Conservation (phyloP, 2,113 vertebrate species). For the human region GRCh38 chr13:38872001-38872500, state of each 20-base stretch:
- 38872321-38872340: neutral
- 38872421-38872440: neutral
- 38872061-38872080: neutral
- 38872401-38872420: neutral
- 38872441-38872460: neutral
- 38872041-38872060: neutral
- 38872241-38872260: neutral
- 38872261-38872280: neutral
- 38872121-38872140: neutral
- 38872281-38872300: neutral
- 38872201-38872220: neutral
- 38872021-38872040: neutral
- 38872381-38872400: neutral
- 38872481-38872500: neutral
- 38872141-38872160: accelerated
- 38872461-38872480: neutral
- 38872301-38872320: too few species aligned
- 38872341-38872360: neutral
- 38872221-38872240: neutral
- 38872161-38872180: neutral
- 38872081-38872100: neutral
- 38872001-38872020: neutral
- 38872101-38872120: neutral
- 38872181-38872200: neutral
- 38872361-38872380: neutral